A percentile compares a stretch with the other conserved stretches of the same genome.
Evolutionary conservation across 2,888 invertebrate genomes (phyloP).

Genomic region (Ornithoptera alexandrae): DNA sequence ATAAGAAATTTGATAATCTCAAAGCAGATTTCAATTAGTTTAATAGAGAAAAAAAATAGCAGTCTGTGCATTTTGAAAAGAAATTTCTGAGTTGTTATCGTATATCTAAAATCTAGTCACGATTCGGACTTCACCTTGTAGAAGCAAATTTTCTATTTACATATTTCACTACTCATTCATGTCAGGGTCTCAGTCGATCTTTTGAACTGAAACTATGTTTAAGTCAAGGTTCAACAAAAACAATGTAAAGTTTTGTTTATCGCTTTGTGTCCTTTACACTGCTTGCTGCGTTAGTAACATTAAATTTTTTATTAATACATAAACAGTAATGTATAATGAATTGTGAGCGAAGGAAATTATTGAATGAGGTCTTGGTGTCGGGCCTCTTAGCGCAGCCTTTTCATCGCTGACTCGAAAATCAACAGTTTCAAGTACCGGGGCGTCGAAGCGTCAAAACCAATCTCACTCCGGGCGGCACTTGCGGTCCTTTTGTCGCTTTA

Average conservation of each 20-base stretch:
- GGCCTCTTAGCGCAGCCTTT: conserved; percentile 38
- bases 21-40: too few species aligned
- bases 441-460: conserved; percentile 59
- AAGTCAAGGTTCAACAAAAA: neutral
- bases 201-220: neutral
- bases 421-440: conserved; percentile 48
- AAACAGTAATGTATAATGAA: conserved; percentile 12
- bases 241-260: neutral
- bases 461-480: conserved; percentile 44
- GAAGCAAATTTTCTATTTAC: conserved; percentile 6
- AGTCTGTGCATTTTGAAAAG: too few species aligned
- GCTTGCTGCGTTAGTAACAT: neutral
- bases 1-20: too few species aligned
- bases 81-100: conserved; percentile 2
- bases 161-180: conserved; percentile 4
- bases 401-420: conserved; percentile 36
- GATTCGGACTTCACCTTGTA: conserved; percentile 10
- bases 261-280: conserved; percentile 1
- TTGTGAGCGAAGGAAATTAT: neutral
- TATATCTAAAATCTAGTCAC: conserved; percentile 9
- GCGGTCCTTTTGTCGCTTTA: conserved; percentile 45
- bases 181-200: conserved; percentile 5
- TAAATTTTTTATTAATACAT: neutral
- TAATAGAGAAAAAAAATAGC: too few species aligned
- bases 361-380: conserved; percentile 30